Conservation (phyloP, 2,888 invertebrate species). For the Graphium colonna region DNA sequence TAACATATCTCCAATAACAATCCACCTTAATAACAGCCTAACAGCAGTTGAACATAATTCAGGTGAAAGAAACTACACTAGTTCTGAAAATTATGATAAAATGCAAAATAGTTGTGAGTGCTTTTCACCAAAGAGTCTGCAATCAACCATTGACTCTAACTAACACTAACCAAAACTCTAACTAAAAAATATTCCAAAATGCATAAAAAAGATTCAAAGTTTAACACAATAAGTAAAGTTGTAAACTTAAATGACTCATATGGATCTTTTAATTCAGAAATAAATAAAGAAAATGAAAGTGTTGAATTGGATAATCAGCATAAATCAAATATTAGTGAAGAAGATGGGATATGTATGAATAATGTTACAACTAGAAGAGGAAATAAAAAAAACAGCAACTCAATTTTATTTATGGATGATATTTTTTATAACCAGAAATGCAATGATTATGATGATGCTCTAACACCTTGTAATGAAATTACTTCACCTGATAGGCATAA, state of each 20-base stretch:
- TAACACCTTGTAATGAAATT: constrained; percentile 20
- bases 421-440: constrained; percentile 42
- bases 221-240: no score
- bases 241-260: constrained; percentile 6
- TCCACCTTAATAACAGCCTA: constrained; percentile 37
- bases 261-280: constrained; percentile 1
- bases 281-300: constrained; percentile 2
- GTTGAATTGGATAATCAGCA: constrained; percentile 23
- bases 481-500: neutral
- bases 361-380: constrained; percentile 67
- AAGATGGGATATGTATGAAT: constrained; percentile 46
- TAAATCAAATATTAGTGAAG: constrained; percentile 26
- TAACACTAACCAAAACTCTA: no score
- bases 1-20: constrained; percentile 61
- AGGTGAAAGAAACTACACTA: neutral
- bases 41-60: constrained; percentile 17
- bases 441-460: constrained; percentile 49
- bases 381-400: constrained; percentile 49
- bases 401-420: constrained; percentile 47
- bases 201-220: neutral
- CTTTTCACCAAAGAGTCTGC: neutral
- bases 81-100: constrained; percentile 33
- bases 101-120: neutral
- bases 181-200: no score
- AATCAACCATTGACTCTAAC: neutral